Base-by-base conservation (phyloP, 2,888 invertebrate species). In the Pristionchus arcanus region DNA sequence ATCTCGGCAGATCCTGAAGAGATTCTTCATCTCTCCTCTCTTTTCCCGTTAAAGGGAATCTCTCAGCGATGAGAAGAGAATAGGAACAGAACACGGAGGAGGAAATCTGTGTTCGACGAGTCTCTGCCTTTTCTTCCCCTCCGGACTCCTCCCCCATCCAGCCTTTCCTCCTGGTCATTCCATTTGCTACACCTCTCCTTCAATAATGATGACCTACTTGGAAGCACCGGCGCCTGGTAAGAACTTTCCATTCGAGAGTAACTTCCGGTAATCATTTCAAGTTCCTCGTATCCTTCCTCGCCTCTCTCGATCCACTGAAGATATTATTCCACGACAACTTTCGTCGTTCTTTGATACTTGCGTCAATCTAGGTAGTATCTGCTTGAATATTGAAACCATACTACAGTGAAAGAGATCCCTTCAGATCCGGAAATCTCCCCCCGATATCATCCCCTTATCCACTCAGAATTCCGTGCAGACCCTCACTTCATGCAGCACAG, bases 61-160 rank as follows among this genome's bases (percentile, higher is more conserved):
- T 68, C 68, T 74, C 74, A 74, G 42, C 74, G 74, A 74, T 74
- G 74, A 74, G 74, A 74, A 74, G 74, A 74, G 74, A 74, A 74
- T 74, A 34, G 74, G 25, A n/a, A 63, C 63, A 63, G 37, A 15
- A 71, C 28, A 15, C 9, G 28, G 37, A 2, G 74, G n/a, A 74
- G 74, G 37, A 74, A 74, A 74, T 74, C 81, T 81, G 49, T 81
- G 13, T 77, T 25, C 42, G 42, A 37, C 37, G 25, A 42, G 2
- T 21, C 1, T 21, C 21, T 42, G n/a, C 66, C 49, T 34, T n/a
- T 66, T 37, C 42, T 66, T 81, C 81, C 25, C 53, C 28, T 31
- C 87, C 31, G 2, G 34, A 63, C 63, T 63, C 63, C 63, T 49
- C 42, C 53, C 87, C 16, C 28, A 42, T 28, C 42, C 49, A 31